Conservation (phyloP, 2,113 vertebrate species). For the Ovibos moschatus region DNA sequence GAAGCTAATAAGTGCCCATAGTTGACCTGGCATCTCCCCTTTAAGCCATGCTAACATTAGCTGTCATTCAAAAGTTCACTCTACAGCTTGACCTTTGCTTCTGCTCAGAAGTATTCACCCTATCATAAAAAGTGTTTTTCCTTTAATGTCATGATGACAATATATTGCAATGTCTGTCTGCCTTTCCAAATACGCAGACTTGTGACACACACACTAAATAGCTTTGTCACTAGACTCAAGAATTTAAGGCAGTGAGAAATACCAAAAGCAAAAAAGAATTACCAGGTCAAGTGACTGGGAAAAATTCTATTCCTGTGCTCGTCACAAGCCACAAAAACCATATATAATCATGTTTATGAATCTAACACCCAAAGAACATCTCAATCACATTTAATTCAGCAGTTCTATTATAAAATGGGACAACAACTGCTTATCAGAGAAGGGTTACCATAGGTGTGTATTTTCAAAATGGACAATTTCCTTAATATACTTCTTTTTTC, state of each 20-base stretch:
- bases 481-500: not conserved
- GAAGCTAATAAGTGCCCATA: not conserved
- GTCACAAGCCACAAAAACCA: not conserved
- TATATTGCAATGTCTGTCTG: not conserved
- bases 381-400: not conserved
- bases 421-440: not conserved
- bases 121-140: not conserved
- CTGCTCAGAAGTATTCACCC: constrained; percentile 16
- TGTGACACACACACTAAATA: not conserved
- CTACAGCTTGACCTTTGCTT: constrained; percentile 27
- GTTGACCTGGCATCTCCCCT: not conserved
- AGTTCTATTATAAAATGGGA: not conserved
- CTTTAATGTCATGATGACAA: constrained; percentile 11
- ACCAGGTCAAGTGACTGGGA: not conserved
- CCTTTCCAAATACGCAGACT: not conserved
- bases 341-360: not conserved
- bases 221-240: not conserved
- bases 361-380: not conserved
- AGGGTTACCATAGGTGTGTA: not conserved
- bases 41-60: constrained; percentile 12
- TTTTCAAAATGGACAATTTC: not conserved
- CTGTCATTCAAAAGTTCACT: constrained; percentile 27
- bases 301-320: not conserved
- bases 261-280: constrained; percentile 34
- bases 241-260: not conserved